Evolutionary conservation across 2,797 vertebrate genomes (phyloP), one percentile per base, ranked within the genome.

Genomic region (Lophius americanus): DNA sequence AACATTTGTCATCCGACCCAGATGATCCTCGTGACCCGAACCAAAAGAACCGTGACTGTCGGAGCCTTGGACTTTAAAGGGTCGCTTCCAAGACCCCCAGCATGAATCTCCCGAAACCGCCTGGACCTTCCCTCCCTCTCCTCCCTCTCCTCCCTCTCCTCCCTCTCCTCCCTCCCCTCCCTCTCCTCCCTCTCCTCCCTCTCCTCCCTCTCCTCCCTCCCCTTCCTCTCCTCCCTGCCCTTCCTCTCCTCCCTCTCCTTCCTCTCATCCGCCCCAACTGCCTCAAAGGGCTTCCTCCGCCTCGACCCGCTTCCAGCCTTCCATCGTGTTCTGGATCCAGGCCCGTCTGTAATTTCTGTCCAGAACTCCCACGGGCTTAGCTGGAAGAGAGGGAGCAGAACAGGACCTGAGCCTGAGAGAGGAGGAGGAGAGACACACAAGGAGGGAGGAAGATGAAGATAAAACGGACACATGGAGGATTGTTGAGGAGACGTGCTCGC

Each of bases 21-120:
- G 83, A 81, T 78, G 81, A 71, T 86, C 75, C 78, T 84, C 44
- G 51, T 73, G 70, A 84, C 87, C 67, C 70, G 79, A 92, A 91
- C 88, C 88, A 92, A 88, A 90, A 91, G 87, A 80, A 76, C 47
- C 3, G 38, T 77, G 66, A 76, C 68, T 56, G 52, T 79, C 70
- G 11, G 70, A 63, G 70, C 78, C 63, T 84, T 78, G 58, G 73
- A 58, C 83, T 72, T 88, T 72, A 73, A 78, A 79, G 70, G 74
- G 65, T 59, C 67, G 66, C 47, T 62, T 47, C 68, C 48, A 41
- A 75, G 61, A 58, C 58, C 64, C 60, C 64, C 61, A 62, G 63
- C 48, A 59, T 50, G 60, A 47, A 51, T 78, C 76, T 69, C 73
- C 76, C 61, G 73, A 74, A 65, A 81, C 76, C 64, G 68, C 77